Evolutionary conservation across 2,113 vertebrate species (phyloP).

Genomic region (Hippocampus zosterae): DNA sequence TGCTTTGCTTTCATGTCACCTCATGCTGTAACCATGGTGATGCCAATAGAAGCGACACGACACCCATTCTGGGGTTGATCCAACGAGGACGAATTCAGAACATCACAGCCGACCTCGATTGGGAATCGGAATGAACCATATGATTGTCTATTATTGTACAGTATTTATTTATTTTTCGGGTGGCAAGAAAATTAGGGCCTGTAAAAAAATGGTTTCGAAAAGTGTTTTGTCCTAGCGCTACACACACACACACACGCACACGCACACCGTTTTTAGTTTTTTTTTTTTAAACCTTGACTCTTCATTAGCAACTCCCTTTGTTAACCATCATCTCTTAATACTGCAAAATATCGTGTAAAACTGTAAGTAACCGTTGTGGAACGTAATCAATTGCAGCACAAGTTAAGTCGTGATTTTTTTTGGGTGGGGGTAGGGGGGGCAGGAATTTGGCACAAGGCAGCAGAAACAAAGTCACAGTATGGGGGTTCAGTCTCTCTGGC

Average conservation of each 20-base stretch:
- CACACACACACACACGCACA: no score
- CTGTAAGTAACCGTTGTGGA: neutral
- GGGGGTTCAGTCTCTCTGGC: neutral
- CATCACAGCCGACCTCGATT: slow-evolving; percentile 56
- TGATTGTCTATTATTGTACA: neutral
- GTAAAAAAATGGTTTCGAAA: neutral
- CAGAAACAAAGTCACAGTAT: neutral
- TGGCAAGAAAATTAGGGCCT: neutral
- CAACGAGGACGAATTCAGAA: slow-evolving; percentile 49
- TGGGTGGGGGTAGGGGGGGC: neutral
- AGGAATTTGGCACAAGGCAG: neutral
- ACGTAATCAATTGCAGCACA: neutral
- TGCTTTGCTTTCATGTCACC: neutral
- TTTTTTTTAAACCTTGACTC: neutral
- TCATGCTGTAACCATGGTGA: slow-evolving; percentile 53
- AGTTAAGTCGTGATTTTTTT: neutral
- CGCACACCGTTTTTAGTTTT: neutral
- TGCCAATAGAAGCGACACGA: slow-evolving; percentile 32
- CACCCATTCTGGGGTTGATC: slow-evolving; percentile 36
- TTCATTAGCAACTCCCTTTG: neutral
- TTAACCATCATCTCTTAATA: no score
- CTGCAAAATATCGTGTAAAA: neutral
- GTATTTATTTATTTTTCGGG: neutral
- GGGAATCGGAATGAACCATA: slow-evolving; percentile 14
- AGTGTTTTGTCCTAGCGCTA: neutral